Percentiles rank a stretch among this genome's conserved stretches.
phyloP scores from a whole-genome alignment of 2,113 vertebrate species.

The Spizaetus ornatus region DNA sequence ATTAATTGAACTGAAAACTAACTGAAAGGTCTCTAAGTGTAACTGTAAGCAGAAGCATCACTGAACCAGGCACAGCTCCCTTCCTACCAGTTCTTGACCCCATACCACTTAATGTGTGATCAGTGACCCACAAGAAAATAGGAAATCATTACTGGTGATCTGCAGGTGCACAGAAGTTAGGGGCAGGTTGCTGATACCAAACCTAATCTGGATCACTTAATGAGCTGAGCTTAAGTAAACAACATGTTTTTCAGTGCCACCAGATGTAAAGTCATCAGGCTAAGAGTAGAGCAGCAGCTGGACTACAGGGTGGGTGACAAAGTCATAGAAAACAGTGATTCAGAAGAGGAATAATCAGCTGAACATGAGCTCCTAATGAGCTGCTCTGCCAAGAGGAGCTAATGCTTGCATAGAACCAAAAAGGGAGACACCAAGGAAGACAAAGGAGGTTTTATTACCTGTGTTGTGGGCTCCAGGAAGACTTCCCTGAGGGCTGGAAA shows the following conservation, averaged over 20 bases:
- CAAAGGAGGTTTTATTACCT: neutral
- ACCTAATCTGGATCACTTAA: neutral
- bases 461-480: neutral
- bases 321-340: neutral
- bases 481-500: neutral
- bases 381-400: neutral
- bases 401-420: neutral
- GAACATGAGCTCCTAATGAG: constrained; percentile 10
- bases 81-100: neutral
- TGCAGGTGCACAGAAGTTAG: neutral
- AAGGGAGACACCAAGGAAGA: neutral
- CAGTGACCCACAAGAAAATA: neutral
- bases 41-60: neutral
- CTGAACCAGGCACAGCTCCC: neutral
- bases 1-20: constrained; percentile 9
- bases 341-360: constrained; percentile 29
- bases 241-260: neutral
- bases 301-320: neutral
- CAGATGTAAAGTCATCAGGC: neutral
- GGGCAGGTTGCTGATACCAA: neutral
- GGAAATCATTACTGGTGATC: neutral
- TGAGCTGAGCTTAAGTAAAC: constrained; percentile 38
- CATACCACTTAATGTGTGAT: neutral
- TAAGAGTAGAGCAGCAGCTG: constrained; percentile 16
- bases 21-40: neutral